These are phyloP conservation scores for Lithobates sylvaticus DNA, from an alignment of 2,797 vertebrate species.

Conservation along the genomic window DNA sequence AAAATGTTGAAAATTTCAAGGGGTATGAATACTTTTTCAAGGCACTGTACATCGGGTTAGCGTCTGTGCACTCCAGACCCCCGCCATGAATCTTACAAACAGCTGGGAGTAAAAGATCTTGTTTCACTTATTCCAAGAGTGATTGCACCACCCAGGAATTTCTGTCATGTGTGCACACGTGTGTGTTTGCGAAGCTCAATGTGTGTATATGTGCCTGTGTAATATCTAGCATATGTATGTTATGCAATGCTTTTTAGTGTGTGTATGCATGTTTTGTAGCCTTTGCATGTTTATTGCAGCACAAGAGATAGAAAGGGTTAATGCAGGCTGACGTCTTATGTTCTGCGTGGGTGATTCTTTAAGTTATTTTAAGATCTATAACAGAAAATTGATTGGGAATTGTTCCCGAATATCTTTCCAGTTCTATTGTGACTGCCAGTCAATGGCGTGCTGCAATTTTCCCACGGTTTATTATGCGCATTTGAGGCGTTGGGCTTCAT, in stretches of 20 bases:
- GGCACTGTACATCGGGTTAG: background rate
- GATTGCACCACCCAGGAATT: conserved; percentile 56
- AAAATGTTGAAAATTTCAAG: too few relatives aligned
- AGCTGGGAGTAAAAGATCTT: conserved; percentile 50
- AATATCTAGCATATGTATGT: conserved; percentile 37
- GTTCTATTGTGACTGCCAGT: background rate
- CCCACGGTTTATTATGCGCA: background rate
- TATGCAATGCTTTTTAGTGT: conserved; percentile 5
- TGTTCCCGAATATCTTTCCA: background rate
- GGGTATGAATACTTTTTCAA: too few relatives aligned
- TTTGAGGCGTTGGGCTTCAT: too few relatives aligned
- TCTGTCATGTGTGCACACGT: conserved; percentile 52
- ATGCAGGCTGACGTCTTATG: background rate
- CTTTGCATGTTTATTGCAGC: too few relatives aligned
- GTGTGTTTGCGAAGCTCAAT: conserved; percentile 17
- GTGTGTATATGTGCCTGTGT: conserved; percentile 24
- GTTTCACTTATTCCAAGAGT: conserved; percentile 56
- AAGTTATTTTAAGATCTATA: background rate
- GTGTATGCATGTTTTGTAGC: background rate
- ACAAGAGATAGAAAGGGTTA: background rate
- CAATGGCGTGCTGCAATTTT: background rate
- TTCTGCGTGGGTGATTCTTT: background rate
- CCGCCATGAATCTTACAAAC: conserved; percentile 29
- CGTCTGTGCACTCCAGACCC: background rate
- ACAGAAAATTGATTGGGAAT: background rate